Base-by-base conservation (phyloP, 2,888 invertebrate genomes). In the Catocala fraxini region DNA sequence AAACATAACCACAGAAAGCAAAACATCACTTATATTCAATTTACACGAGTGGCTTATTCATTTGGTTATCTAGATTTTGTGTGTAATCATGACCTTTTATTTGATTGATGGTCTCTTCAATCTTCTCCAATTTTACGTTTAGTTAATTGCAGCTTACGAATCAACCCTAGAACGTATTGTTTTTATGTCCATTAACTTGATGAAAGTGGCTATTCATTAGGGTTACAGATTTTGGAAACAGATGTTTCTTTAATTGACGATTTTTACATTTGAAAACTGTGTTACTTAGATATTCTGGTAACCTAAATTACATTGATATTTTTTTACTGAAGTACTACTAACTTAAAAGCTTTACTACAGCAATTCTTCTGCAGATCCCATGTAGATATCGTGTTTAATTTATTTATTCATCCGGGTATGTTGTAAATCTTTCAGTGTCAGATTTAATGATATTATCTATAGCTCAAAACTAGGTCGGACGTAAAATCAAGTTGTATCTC, bases 11-110 rank as follows among this genome's bases (percentile, higher is more conserved):
- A 65, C 65, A 68, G 79, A 85, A 87, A 86, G 75, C 84, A 87
- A 86, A 85, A 80, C 79, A 80, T 84, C 90, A 89, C 86, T 91
- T 88, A 87, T 70, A 87, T 89, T 86, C 89, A 90, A 93, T 92
- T 92, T 86, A 82, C 81, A 84, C 80, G 92, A 93, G 91, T 92
- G 88, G 84, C 84, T 76, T 82, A 89, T 91, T 93, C 89, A 92
- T 93, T 93, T 92, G 89, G 86, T 83, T 88, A 92, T 92, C 92
- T 86, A 85, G 90, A 93, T 93, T 49, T 88, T 86, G 84, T 83
- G 87, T 83, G 83, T 92, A 91, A 92, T 92, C 85, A 88, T 87
- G 87, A 85, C 87, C 80, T 90, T 89, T 89, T 86, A 89, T 88
- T 88, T 93, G 93, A 94, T 92, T 93, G 92, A 92, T 90, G 86